Conservation (phyloP, 2,113 vertebrate genomes). For the Tragelaphus strepsiceros region DNA sequence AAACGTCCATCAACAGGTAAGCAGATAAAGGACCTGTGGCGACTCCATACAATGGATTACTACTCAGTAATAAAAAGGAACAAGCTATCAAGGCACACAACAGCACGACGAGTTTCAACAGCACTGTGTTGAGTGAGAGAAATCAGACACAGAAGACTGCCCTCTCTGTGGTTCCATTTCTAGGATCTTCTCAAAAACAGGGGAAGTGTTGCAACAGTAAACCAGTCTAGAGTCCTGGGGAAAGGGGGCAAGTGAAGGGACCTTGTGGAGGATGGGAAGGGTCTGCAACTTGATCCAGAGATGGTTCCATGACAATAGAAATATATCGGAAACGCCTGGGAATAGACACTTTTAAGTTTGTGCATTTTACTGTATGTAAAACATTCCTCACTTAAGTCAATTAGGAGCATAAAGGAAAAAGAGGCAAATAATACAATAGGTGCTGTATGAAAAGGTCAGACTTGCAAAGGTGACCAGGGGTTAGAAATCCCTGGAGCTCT, state of each 20-base stretch:
- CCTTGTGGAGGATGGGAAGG: neutral
- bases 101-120: neutral
- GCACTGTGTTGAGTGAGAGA: neutral
- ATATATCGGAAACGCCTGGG: neutral
- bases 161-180: rapidly evolving
- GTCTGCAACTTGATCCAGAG: neutral
- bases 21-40: neutral
- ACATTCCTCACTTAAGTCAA: neutral
- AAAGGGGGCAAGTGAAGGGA: rapidly evolving
- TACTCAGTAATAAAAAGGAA: neutral
- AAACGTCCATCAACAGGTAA: neutral
- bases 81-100: neutral
- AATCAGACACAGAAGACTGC: neutral
- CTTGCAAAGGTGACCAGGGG: neutral
- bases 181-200: neutral
- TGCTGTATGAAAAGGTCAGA: neutral
- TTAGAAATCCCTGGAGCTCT: neutral
- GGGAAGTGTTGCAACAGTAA: neutral
- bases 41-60: neutral
- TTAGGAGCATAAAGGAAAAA: neutral
- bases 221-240: too few species aligned
- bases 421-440: neutral
- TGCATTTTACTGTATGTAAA: neutral
- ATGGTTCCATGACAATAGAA: rapidly evolving
- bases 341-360: neutral